Conservation (phyloP, 2,113 vertebrate genomes). For the Oriolus oriolus region DNA sequence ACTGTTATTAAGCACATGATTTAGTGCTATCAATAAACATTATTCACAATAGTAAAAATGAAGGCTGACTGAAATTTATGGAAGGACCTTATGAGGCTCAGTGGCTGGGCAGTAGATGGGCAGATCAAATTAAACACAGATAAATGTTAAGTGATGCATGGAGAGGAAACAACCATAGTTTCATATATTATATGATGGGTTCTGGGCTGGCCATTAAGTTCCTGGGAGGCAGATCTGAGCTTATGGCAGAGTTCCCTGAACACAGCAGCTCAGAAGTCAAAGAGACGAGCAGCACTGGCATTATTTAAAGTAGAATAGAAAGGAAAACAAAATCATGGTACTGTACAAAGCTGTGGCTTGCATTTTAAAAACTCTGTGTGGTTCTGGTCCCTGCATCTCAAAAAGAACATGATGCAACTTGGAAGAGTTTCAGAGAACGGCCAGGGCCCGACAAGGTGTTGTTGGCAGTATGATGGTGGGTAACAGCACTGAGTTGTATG, state of each 20-base stretch:
- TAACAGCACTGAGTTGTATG: neutral
- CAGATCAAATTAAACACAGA: neutral
- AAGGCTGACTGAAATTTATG: neutral
- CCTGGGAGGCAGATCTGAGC: neutral
- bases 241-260: neutral
- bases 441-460: accelerated
- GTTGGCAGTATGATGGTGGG: neutral
- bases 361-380: neutral
- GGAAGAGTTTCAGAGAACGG: neutral
- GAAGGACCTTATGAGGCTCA: neutral
- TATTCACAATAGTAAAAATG: conserved; percentile 6
- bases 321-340: neutral
- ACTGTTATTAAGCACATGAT: neutral
- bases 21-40: conserved; percentile 5
- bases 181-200: neutral
- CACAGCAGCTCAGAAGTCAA: neutral
- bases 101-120: neutral
- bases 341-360: neutral
- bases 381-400: neutral
- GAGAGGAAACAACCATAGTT: neutral
- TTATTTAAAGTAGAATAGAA: neutral
- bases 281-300: neutral
- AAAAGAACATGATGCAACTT: neutral
- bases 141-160: conserved; percentile 1
- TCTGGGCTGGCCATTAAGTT: neutral